Evolutionary conservation across 2,888 invertebrate species (phyloP), one percentile per base, ranked within the genome.

Genomic region (Entomobrya proxima): DNA sequence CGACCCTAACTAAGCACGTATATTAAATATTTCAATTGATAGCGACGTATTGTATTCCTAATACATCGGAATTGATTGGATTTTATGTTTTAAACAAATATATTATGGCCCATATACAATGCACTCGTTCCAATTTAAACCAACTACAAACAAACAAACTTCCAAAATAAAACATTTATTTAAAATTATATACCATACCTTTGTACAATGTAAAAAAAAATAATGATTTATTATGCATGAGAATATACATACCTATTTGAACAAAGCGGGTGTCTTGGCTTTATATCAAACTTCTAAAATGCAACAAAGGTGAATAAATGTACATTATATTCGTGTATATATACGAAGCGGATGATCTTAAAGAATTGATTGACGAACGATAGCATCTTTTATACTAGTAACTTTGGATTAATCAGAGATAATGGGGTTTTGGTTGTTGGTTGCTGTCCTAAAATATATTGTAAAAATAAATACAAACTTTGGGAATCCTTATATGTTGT

Each of bases 351-450:
- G 55, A 72, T 72, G 72, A 58, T 58, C 64, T 37, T 27, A 35
- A 21, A 30, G 44, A 61, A 35, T 58, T 61, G 74, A 81, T 74
- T 72, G 72, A 81, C 74, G n/a, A 55, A 24, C 15, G 81, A 74
- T 81, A 74, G 47, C 24, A 72, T 74, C 74, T 27, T n/a, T 69
- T 9, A 72, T 58, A 40, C 74, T 72, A 74, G 81, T 58, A 79
- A 58, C 72, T 18, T 32, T 35, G 74, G 64, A 32, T 75, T 64
- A 82, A 82, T 82, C 61, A 74, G 75, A 58, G 61, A 82, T 82
- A 82, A 82, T 82, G 75, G 75, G 50, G 75, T 75, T 82, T 55
- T 44, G n/a, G n/a, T n/a, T n/a, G n/a, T n/a, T n/a, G n/a, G n/a
- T n/a, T 67, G 64, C 37, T 37, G 37, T 13, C 18, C 64, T 21